phyloP scores from a whole-genome alignment of 2,888 invertebrate genomes.

The Caenorhabditis sinica region DNA sequence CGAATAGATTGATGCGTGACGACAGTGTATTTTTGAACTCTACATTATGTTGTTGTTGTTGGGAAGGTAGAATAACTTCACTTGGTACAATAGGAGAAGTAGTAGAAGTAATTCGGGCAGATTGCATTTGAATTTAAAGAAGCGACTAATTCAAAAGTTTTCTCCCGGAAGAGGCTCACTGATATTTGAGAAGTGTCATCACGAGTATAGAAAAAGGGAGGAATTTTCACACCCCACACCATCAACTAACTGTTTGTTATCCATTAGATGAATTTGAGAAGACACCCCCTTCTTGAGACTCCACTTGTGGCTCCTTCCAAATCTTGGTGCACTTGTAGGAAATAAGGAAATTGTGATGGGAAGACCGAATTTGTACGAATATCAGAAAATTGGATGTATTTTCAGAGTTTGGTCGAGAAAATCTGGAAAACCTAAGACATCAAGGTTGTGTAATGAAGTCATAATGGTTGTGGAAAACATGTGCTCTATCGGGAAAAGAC shows the following conservation, averaged over 20 bases:
- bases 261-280: constrained; percentile 64
- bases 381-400: background rate
- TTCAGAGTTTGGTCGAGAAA: background rate
- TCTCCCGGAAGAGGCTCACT: background rate
- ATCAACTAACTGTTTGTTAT: constrained; percentile 68
- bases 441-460: no score
- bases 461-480: no score
- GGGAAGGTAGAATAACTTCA: constrained; percentile 18
- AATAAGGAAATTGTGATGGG: background rate
- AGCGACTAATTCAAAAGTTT: constrained; percentile 24
- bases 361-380: background rate
- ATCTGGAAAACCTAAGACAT: background rate
- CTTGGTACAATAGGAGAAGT: constrained; percentile 22
- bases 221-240: constrained; percentile 63
- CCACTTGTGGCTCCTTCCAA: constrained; percentile 60
- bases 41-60: constrained; percentile 15
- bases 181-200: constrained; percentile 53
- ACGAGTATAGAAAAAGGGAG: constrained; percentile 17
- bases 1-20: constrained; percentile 49
- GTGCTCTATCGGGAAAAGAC: no score
- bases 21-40: constrained; percentile 50
- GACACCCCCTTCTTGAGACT: background rate
- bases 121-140: constrained; percentile 35
- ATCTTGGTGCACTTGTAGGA: constrained; percentile 43
- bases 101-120: constrained; percentile 36